A percentile compares a stretch with the other conserved stretches of the same genome.
Evolutionary conservation across 2,888 invertebrate genomes (phyloP).

Genomic region (Caenorhabditis macrosperma): DNA sequence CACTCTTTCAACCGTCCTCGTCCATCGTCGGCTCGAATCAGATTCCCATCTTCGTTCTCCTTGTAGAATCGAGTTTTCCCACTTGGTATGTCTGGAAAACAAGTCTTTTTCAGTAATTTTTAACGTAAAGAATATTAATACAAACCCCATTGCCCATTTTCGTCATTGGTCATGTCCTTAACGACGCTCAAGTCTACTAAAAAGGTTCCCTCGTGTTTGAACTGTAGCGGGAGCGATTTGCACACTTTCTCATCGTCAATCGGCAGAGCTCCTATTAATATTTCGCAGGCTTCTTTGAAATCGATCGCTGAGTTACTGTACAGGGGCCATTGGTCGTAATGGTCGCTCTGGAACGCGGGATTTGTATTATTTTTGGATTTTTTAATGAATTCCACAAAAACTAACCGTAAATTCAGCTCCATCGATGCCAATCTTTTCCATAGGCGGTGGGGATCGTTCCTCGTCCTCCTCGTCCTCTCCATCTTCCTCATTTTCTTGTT

Average conservation of each 20-base stretch:
- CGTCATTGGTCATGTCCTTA: slow-evolving; percentile 28
- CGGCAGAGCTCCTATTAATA: slow-evolving; percentile 53
- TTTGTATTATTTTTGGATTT: not conserved
- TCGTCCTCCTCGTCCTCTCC: slow-evolving; percentile 8
- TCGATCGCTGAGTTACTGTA: slow-evolving; percentile 61
- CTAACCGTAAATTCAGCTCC: not conserved
- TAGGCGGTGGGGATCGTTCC: slow-evolving; percentile 7
- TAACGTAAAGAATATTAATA: no score
- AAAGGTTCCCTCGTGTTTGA: slow-evolving; percentile 65
- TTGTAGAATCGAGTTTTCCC: slow-evolving; percentile 61
- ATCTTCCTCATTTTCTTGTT: slow-evolving; percentile 5
- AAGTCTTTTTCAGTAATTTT: not conserved
- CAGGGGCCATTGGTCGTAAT: slow-evolving; percentile 60
- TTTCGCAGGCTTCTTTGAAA: slow-evolving; percentile 67
- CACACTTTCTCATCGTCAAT: slow-evolving; percentile 59
- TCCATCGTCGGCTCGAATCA: slow-evolving; percentile 61
- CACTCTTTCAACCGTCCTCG: slow-evolving; percentile 42
- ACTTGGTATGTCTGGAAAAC: slow-evolving; percentile 51
- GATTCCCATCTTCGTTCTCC: slow-evolving; percentile 27
- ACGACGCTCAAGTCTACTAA: slow-evolving; percentile 40
- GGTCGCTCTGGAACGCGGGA: no score
- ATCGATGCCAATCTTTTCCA: slow-evolving; percentile 8
- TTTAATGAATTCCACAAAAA: no score
- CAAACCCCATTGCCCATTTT: slow-evolving; percentile 67
- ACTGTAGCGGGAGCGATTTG: slow-evolving; percentile 54